Evolutionary conservation across 2,888 invertebrate species (phyloP).

Genomic region (Andrena hattorfiana): DNA sequence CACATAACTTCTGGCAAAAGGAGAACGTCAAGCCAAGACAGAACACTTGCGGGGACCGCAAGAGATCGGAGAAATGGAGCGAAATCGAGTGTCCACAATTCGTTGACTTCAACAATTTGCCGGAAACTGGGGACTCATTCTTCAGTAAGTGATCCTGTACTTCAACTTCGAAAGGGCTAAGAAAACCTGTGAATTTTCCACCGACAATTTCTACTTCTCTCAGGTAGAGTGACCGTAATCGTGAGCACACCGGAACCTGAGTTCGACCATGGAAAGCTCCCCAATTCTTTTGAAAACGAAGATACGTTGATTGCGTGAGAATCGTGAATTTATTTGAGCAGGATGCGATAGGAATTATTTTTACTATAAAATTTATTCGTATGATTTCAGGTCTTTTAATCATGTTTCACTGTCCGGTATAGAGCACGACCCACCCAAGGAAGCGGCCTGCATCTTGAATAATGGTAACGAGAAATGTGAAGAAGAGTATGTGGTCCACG

Average conservation of each 20-base stretch:
- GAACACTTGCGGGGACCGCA: background rate
- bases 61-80: constrained; percentile 10
- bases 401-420: constrained; percentile 2
- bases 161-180: background rate
- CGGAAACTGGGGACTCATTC: constrained; percentile 14
- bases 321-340: background rate
- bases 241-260: constrained; percentile 10
- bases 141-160: constrained; percentile 29
- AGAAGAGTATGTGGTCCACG: background rate
- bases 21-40: background rate
- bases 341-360: background rate
- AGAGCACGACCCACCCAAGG: background rate
- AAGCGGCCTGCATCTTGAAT: too few species aligned
- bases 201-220: background rate
- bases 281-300: background rate
- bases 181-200: background rate
- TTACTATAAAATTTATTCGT: background rate
- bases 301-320: constrained; percentile 12
- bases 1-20: background rate
- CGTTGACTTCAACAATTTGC: constrained; percentile 24
- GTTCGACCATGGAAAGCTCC: background rate
- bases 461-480: background rate
- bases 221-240: constrained; percentile 9
- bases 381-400: constrained; percentile 8
- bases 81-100: constrained; percentile 35